Conservation (phyloP, 2,888 invertebrate genomes). For the Macrosiphum euphorbiae region DNA sequence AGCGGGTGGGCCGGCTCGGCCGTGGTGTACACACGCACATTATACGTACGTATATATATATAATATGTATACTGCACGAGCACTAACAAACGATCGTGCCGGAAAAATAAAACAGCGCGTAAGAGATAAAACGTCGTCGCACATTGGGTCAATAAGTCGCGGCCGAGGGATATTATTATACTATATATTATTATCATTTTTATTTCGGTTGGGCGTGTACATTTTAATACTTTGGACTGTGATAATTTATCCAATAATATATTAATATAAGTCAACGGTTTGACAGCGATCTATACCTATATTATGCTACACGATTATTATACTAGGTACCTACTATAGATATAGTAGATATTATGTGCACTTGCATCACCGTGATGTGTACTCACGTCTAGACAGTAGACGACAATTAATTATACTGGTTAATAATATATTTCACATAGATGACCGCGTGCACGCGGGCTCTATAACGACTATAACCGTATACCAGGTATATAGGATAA, state of each 20-base stretch:
- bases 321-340: background rate
- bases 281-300: background rate
- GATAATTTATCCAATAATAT: background rate
- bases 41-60: background rate
- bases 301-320: background rate
- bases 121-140: slow-evolving; percentile 47
- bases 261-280: background rate
- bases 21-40: background rate
- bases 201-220: background rate
- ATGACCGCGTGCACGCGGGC: background rate
- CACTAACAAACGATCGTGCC: slow-evolving; percentile 27
- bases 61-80: background rate
- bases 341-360: too few species aligned
- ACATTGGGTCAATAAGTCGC: slow-evolving; percentile 13
- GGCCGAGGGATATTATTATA: background rate
- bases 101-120: slow-evolving; percentile 44
- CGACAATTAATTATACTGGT: background rate
- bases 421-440: background rate
- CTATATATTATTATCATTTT: background rate
- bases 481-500: background rate
- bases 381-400: background rate
- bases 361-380: background rate
- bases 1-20: background rate
- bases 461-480: background rate
- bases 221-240: background rate